A percentile compares a stretch with the other conserved stretches of the same genome.
phyloP scores from a whole-genome alignment of 2,797 vertebrate genomes.

The Chaetodon trifasciatus region DNA sequence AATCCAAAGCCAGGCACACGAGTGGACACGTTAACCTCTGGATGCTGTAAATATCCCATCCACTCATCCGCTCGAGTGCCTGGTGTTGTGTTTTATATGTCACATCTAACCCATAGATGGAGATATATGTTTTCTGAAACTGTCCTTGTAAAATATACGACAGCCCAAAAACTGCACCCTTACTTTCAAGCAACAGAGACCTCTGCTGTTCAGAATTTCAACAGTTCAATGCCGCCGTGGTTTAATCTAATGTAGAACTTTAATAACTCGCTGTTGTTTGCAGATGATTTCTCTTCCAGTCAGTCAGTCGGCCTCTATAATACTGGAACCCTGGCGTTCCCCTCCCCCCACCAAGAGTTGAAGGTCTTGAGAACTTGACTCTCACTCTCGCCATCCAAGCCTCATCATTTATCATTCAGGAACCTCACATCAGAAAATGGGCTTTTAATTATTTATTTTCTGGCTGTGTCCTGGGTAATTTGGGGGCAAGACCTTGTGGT shows the following conservation, averaged over 20 bases:
- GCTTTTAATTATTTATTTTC: constrained; percentile 73
- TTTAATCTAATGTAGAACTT: not conserved
- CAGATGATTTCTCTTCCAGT: not conserved
- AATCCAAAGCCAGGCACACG: too few relatives aligned
- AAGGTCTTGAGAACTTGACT: constrained; percentile 46
- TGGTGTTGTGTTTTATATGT: not conserved
- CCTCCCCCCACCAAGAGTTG: constrained; percentile 13
- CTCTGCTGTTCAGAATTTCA: not conserved
- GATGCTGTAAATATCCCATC: too few relatives aligned
- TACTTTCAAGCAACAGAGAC: not conserved
- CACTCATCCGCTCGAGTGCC: not conserved
- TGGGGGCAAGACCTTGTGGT: constrained; percentile 59
- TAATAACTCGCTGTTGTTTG: not conserved
- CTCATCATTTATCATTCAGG: constrained; percentile 64
- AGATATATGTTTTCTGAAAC: not conserved
- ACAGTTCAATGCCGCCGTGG: not conserved
- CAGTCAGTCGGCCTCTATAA: not conserved
- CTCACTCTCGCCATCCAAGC: not conserved
- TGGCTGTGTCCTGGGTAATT: constrained; percentile 61
- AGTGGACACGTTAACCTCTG: too few relatives aligned
- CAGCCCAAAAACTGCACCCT: not conserved
- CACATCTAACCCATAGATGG: not conserved
- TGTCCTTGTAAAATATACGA: not conserved
- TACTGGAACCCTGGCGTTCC: not conserved
- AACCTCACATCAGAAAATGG: constrained; percentile 51